A percentile compares a stretch with the other conserved stretches of the same genome.
Evolutionary conservation across 2,888 invertebrate genomes (phyloP).

Genomic region (Ariolimax columbianus): DNA sequence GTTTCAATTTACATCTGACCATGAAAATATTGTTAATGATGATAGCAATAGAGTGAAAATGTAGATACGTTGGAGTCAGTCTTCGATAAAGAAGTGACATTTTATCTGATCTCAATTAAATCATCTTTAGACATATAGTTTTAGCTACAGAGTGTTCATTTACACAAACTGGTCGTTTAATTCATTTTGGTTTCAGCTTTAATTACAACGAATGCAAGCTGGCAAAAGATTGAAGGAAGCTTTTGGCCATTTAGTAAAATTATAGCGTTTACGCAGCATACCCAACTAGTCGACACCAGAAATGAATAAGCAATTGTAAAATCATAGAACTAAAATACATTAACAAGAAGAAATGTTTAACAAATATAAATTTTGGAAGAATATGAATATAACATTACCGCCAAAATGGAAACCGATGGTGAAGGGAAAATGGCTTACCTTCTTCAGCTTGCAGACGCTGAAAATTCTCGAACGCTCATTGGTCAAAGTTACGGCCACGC

Average conservation of each 20-base stretch:
- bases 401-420: constrained; percentile 44
- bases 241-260: constrained; percentile 38
- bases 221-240: constrained; percentile 25
- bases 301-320: background rate
- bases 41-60: too few species aligned
- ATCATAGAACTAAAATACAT: background rate
- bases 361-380: background rate
- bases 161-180: background rate
- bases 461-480: constrained; percentile 13
- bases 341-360: background rate
- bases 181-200: background rate
- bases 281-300: background rate
- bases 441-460: constrained; percentile 2
- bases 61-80: too few species aligned
- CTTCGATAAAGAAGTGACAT: too few species aligned
- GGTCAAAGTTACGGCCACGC: constrained; percentile 29
- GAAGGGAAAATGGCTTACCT: constrained; percentile 23
- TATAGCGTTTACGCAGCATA: background rate
- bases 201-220: constrained; percentile 35
- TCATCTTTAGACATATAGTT: too few species aligned
- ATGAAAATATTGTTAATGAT: too few species aligned
- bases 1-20: too few species aligned
- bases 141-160: background rate
- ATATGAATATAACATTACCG: constrained; percentile 22
- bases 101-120: too few species aligned